A percentile compares a stretch with the other conserved stretches of the same genome.
Conservation (phyloP, 2,113 vertebrate genomes). For the Ophiodon elongatus region DNA sequence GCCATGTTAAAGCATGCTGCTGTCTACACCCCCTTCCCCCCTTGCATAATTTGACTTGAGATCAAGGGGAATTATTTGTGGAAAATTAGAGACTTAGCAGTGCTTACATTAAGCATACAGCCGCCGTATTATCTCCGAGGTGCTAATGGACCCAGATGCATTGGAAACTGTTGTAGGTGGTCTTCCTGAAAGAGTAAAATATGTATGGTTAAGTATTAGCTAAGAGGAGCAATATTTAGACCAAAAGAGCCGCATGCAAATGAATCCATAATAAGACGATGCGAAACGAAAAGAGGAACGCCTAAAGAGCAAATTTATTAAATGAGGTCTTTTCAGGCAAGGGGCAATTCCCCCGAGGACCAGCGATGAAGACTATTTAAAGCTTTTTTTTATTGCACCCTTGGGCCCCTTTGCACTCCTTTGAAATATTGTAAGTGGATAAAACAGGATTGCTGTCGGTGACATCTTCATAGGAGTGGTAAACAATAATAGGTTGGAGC, state of each 20-base stretch:
- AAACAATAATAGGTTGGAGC: conserved; percentile 76
- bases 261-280: conserved; percentile 82
- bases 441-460: conserved; percentile 77
- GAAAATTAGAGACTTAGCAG: conserved; percentile 83
- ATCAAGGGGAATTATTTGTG: conserved; percentile 87
- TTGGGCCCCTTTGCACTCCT: conserved; percentile 75
- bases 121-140: conserved; percentile 79
- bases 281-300: conserved; percentile 80
- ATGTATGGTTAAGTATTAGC: conserved; percentile 79
- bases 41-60: conserved; percentile 80
- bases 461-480: conserved; percentile 77
- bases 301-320: conserved; percentile 88
- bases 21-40: conserved; percentile 42
- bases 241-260: conserved; percentile 72
- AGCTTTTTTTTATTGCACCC: conserved; percentile 83
- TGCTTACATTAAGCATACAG: conserved; percentile 82
- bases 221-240: conserved; percentile 84
- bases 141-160: conserved; percentile 81
- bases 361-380: conserved; percentile 84
- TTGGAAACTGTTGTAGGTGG: conserved; percentile 83
- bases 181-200: conserved; percentile 81
- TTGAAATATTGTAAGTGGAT: conserved; percentile 84
- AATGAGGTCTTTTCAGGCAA: conserved; percentile 84
- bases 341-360: conserved; percentile 75
- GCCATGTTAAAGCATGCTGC: conserved; percentile 71